phyloP scores from a whole-genome alignment of 2,797 vertebrate genomes.

The Periparus ater region DNA sequence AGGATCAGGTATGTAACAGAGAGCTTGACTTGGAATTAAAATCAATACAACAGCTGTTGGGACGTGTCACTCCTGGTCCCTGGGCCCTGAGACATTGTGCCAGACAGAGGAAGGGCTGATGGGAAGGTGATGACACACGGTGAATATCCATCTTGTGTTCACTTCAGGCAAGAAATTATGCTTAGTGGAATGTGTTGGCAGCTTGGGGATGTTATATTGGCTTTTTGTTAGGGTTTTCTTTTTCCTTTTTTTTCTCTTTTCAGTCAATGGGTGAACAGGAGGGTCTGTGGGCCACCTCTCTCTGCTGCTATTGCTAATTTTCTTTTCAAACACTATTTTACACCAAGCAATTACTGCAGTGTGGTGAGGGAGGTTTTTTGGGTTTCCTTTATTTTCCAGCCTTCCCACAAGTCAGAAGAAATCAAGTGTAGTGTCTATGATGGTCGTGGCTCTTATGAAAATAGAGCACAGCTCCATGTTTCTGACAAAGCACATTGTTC shows the following conservation, averaged over 20 bases:
- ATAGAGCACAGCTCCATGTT: not conserved
- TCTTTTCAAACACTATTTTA: not conserved
- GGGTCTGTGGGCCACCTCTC: not conserved
- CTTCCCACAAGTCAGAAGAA: not conserved
- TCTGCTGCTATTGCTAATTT: not conserved
- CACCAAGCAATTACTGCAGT: not conserved
- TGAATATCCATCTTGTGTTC: slow-evolving; percentile 55
- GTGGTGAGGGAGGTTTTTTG: not conserved
- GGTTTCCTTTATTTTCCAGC: not conserved
- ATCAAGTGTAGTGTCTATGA: not conserved
- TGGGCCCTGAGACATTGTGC: slow-evolving; percentile 19
- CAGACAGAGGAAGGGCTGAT: slow-evolving; percentile 23
- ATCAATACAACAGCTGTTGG: slow-evolving; percentile 47
- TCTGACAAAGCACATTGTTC: slow-evolving; percentile 26
- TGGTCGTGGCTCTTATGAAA: not conserved
- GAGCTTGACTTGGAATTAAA: slow-evolving; percentile 31
- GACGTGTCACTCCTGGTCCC: slow-evolving; percentile 40
- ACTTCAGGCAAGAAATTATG: slow-evolving; percentile 36
- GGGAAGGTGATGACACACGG: slow-evolving; percentile 28
- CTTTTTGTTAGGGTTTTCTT: not conserved
- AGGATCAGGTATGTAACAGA: not conserved
- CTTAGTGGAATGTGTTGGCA: slow-evolving; percentile 37
- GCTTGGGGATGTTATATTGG: not conserved
- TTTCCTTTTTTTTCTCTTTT: not conserved
- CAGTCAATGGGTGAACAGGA: not conserved